Base-by-base conservation (phyloP, 2,888 invertebrate species). In the Heliconius sara region DNA sequence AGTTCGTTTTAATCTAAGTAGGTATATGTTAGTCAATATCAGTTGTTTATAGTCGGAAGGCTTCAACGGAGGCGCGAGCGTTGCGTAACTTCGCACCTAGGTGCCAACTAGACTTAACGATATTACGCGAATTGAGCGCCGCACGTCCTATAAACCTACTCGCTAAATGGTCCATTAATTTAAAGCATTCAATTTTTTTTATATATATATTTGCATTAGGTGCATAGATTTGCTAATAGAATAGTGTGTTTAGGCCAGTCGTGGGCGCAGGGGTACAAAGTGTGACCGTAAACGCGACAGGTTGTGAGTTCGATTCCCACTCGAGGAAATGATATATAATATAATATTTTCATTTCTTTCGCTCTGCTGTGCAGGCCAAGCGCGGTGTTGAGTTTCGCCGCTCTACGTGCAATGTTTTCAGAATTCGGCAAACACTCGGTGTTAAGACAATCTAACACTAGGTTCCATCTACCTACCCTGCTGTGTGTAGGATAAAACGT, bases 71-170 rank as follows among this genome's bases (percentile, higher is more conserved):
- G 34, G 82, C 82, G 82, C 81, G 81, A 52, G 43, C n/a, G 90
- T 93, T 92, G 89, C 89, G 92, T 90, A 92, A 93, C 88, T 86
- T 94, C 89, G 84, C 93, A 93, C 93, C 89, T 86, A 87, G 84
- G 88, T 90, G 93, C 87, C 90, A 93, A 93, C 85, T 90, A 87
- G 81, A 80, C 82, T 82, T 84, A 83, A 86, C 84, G 74, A 79
- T 82, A 79, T 82, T 84, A 83, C 83, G 81, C 81, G 82, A 80
- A 82, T 81, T 77, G 76, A 79, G 73, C 78, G 82, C 83, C 82
- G 82, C 81, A 80, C 81, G 83, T 76, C 80, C 27, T 77, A 65
- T 77, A 71, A 39, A 79, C 68, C 78, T 66, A 73, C 39, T 25
- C 30, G 68, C 66, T 63, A 75, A 78, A 30, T 70, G 75, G 73